A percentile compares a stretch with the other conserved stretches of the same genome.
phyloP scores from a whole-genome alignment of 2,888 invertebrate species.

The Spatulosminthurus flaviceps region DNA sequence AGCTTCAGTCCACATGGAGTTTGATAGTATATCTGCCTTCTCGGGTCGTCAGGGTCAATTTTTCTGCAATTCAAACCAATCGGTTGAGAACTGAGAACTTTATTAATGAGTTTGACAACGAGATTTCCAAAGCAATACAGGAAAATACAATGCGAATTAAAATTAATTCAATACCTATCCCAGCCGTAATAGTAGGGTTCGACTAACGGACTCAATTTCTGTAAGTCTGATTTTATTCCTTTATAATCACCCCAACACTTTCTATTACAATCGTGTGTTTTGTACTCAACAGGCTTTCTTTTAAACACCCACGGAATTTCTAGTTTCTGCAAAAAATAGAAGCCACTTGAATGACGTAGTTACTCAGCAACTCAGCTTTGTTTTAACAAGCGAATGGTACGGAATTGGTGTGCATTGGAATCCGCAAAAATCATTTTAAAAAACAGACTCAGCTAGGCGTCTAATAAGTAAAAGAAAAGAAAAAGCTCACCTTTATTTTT shows the following conservation, averaged over 20 bases:
- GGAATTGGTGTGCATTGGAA: too few species aligned
- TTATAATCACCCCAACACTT: constrained; percentile 42
- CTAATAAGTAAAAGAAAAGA: neutral
- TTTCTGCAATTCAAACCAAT: constrained; percentile 64
- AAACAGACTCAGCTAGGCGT: too few species aligned
- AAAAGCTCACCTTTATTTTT: constrained; percentile 36
- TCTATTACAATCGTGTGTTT: constrained; percentile 42
- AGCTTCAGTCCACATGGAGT: constrained; percentile 88
- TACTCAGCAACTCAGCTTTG: neutral
- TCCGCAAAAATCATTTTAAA: too few species aligned
- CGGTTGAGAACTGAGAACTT: too few species aligned
- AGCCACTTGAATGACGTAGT: neutral
- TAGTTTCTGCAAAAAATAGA: constrained; percentile 20
- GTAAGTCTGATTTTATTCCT: constrained; percentile 22
- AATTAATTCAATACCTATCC: constrained; percentile 42
- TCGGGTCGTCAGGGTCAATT: constrained; percentile 66
- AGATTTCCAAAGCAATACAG: too few species aligned
- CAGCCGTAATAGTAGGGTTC: constrained; percentile 54
- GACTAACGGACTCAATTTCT: constrained; percentile 49
- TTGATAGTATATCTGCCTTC: constrained; percentile 67
- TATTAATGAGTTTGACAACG: too few species aligned
- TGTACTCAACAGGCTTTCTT: constrained; percentile 36
- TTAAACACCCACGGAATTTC: neutral
- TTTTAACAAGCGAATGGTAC: too few species aligned
- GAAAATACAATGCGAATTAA: too few species aligned